A percentile compares a stretch with the other conserved stretches of the same genome.
Conservation (phyloP, 2,888 invertebrate genomes). For the Ophioninae sp. region DNA sequence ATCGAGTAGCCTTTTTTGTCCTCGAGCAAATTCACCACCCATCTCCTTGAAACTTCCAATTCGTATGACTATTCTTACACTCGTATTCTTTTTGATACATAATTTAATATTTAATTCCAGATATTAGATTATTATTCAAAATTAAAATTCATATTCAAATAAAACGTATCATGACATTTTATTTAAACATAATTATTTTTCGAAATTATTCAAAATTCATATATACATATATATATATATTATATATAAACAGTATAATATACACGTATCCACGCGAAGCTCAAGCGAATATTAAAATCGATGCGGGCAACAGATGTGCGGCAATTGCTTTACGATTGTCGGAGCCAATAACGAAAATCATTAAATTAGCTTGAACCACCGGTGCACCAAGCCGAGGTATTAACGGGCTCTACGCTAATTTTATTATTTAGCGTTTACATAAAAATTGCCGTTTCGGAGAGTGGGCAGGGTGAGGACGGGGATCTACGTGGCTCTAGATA, state of each 20-base stretch:
- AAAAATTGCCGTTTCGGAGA: constrained; percentile 67
- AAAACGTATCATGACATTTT: no score
- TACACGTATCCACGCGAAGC: constrained; percentile 39
- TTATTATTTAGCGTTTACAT: constrained; percentile 75
- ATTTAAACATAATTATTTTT: no score
- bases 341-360: constrained; percentile 79
- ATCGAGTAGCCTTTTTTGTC: no score
- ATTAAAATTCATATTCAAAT: no score
- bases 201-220: neutral
- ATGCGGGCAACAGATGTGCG: constrained; percentile 79
- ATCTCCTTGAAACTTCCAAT: no score
- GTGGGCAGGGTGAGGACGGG: constrained; percentile 9
- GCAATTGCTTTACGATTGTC: constrained; percentile 77
- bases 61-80: no score
- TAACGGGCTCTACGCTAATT: constrained; percentile 75
- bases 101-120: no score
- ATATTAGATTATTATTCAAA: no score
- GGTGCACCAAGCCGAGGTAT: constrained; percentile 71
- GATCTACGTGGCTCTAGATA: constrained; percentile 9
- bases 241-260: constrained; percentile 28
- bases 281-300: constrained; percentile 76
- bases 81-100: no score
- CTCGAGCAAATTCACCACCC: no score
- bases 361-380: constrained; percentile 78
- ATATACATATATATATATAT: constrained; percentile 6